A percentile compares a stretch with the other conserved stretches of the same genome.
These are phyloP conservation scores for Ricordea florida DNA, from an alignment of 92 coral and sea anemone genomes.

Conservation along the genomic window DNA sequence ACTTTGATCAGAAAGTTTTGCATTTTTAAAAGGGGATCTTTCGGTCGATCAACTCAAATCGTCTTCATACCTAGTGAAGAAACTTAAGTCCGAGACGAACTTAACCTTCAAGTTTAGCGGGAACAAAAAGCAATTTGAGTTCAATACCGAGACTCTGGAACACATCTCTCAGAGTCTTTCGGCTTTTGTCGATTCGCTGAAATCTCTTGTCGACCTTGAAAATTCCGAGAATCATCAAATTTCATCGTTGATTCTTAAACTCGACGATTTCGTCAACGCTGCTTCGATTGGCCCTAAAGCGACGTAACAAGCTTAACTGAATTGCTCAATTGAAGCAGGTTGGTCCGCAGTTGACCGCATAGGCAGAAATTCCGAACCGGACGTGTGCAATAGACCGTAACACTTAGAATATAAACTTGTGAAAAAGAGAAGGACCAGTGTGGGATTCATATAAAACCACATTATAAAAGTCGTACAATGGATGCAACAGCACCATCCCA, in stretches of 20 bases:
- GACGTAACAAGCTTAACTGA: background rate
- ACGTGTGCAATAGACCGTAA: too few relatives aligned
- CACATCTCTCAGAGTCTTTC: constrained; percentile 6
- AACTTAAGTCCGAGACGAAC: constrained; percentile 12
- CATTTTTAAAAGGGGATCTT: background rate
- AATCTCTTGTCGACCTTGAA: background rate
- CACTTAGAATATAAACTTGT: too few relatives aligned
- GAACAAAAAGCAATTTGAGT: background rate
- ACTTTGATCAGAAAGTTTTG: background rate
- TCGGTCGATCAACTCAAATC: constrained; percentile 1
- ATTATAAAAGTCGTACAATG: too few relatives aligned
- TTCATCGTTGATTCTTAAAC: background rate
- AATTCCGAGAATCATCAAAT: background rate
- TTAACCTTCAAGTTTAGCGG: constrained; percentile 5
- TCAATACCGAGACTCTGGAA: background rate
- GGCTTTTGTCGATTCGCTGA: background rate
- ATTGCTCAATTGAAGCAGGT: background rate
- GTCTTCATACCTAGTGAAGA: background rate
- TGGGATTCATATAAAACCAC: too few relatives aligned
- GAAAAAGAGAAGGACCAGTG: too few relatives aligned
- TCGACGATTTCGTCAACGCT: background rate
- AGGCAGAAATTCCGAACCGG: too few relatives aligned
- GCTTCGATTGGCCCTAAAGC: background rate
- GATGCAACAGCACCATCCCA: too few relatives aligned
- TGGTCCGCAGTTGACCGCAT: constrained; percentile 11